Conservation (phyloP, 2,113 vertebrate species). For the Aldabrachelys gigantea region DNA sequence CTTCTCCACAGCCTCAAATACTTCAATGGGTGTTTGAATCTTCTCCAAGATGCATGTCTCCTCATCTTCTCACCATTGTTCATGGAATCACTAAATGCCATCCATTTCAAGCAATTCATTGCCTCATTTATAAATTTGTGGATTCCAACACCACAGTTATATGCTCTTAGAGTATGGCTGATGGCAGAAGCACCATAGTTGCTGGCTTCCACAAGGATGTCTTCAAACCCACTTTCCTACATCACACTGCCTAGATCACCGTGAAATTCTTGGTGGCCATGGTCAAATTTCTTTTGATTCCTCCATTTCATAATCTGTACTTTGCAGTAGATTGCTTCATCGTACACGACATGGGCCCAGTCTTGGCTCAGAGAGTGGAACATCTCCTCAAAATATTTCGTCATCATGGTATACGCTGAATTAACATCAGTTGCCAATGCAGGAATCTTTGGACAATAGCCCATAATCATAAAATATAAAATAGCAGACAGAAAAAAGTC, state of each 20-base stretch:
- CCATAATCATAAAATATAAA: not conserved
- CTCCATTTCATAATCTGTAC: not conserved
- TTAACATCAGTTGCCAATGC: not conserved
- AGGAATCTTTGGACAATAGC: not conserved
- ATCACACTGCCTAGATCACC: not conserved
- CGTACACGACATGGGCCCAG: not conserved
- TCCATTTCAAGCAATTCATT: not conserved
- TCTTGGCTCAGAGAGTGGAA: not conserved
- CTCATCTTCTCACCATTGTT: not conserved
- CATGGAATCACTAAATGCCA: not conserved
- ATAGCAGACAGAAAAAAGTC: not conserved
- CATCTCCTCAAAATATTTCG: not conserved
- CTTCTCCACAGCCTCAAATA: not conserved
- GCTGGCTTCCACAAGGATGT: not conserved
- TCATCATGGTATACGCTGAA: not conserved
- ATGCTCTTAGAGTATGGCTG: not conserved
- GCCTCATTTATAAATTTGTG: not conserved
- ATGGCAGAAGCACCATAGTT: not conserved
- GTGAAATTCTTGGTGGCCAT: not conserved
- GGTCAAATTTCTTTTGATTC: not conserved
- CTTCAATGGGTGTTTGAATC: not conserved
- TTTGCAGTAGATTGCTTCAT: not conserved
- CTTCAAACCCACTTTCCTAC: not conserved
- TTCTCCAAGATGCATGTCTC: not conserved
- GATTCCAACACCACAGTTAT: not conserved